Conservation (phyloP, 2,797 vertebrate species). For the Acanthornis magna region DNA sequence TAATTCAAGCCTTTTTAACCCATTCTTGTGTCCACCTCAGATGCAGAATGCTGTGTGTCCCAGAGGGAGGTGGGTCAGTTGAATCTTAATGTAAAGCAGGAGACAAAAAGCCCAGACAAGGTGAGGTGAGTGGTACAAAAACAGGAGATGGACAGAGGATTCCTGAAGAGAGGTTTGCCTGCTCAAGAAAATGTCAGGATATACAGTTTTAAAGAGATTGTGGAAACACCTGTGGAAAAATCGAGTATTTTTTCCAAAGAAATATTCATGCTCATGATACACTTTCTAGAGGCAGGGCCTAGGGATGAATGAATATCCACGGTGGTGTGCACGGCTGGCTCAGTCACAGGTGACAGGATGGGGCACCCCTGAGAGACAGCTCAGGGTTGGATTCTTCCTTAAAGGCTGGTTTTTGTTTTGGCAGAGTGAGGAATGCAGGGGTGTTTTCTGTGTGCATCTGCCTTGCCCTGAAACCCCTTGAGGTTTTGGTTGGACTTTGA, state of each 20-base stretch:
- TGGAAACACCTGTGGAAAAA: background rate
- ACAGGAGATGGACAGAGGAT: background rate
- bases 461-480: background rate
- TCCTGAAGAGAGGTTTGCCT: background rate
- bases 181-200: background rate
- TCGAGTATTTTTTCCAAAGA: background rate
- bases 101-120: fast-evolving
- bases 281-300: background rate
- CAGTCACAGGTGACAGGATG: background rate
- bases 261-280: background rate
- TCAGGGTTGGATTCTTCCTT: background rate
- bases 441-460: background rate
- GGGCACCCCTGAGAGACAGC: too few species aligned
- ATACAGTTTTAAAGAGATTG: background rate
- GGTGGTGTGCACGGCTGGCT: background rate
- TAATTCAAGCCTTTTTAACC: background rate
- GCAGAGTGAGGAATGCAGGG: background rate
- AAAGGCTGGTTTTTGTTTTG: background rate
- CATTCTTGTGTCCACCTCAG: background rate
- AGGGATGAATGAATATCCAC: background rate
- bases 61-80: background rate
- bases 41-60: background rate
- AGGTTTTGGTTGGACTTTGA: background rate
- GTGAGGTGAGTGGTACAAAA: background rate
- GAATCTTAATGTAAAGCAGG: background rate